Percentiles rank a stretch among this genome's conserved stretches.
Evolutionary conservation across 2,888 invertebrate species (phyloP).

Genomic region (Cremastobaeus sp.): DNA sequence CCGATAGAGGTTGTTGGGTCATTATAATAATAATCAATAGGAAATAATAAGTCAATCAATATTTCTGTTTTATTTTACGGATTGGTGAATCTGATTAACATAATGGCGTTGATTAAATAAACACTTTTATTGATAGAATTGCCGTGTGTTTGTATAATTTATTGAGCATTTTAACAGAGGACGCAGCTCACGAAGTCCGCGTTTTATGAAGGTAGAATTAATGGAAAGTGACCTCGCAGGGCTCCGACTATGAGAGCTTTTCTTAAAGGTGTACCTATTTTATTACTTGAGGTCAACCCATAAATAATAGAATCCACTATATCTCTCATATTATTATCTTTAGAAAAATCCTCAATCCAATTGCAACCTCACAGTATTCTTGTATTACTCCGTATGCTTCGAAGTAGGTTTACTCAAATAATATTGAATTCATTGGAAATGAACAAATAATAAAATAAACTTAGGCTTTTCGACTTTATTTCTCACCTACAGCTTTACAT

Average conservation of each 20-base stretch:
- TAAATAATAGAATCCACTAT: constrained; percentile 27
- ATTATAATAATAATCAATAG: too few species aligned
- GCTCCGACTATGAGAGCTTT: constrained; percentile 11
- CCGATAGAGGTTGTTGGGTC: too few species aligned
- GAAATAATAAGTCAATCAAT: constrained; percentile 16
- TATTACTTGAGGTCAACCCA: constrained; percentile 33
- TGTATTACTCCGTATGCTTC: too few species aligned
- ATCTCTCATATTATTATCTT: constrained; percentile 8
- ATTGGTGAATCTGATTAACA: not conserved
- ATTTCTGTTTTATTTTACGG: constrained; percentile 21
- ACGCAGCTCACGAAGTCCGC: constrained; percentile 13
- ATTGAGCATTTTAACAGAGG: constrained; percentile 16
- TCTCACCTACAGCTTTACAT: too few species aligned
- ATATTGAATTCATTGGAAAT: too few species aligned
- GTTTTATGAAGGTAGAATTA: constrained; percentile 23
- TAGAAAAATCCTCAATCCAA: constrained; percentile 3
- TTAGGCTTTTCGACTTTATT: too few species aligned
- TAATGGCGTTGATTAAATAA: constrained; percentile 15
- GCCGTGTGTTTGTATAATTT: constrained; percentile 30
- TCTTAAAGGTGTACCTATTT: constrained; percentile 35
- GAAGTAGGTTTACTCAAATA: too few species aligned
- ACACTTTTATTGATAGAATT: not conserved
- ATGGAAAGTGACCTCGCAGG: constrained; percentile 38
- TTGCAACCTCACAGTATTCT: too few species aligned
- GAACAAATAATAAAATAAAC: too few species aligned